phyloP scores from a whole-genome alignment of 2,113 vertebrate genomes.

The Plectropomus leopardus region DNA sequence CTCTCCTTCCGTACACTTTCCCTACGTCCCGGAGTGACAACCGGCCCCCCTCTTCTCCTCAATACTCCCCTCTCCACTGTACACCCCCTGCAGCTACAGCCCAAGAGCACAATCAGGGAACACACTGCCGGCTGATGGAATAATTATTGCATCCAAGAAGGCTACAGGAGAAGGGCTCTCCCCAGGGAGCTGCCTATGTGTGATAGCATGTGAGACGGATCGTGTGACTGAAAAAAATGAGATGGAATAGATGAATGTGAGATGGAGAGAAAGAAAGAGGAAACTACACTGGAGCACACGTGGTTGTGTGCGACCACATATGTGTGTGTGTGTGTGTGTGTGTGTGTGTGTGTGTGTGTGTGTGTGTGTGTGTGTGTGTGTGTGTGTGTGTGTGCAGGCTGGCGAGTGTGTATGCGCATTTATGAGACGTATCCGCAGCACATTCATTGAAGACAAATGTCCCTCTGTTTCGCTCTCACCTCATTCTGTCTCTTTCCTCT shows the following conservation, averaged over 20 bases:
- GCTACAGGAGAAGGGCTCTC: slow-evolving; percentile 80
- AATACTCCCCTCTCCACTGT: slow-evolving; percentile 62
- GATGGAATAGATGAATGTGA: slow-evolving; percentile 77
- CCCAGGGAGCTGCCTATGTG: slow-evolving; percentile 81
- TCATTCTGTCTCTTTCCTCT: slow-evolving; percentile 53
- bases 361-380: slow-evolving; percentile 34
- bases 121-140: slow-evolving; percentile 90
- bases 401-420: slow-evolving; percentile 48
- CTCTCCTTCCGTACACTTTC: slow-evolving; percentile 13
- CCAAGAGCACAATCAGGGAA: slow-evolving; percentile 89
- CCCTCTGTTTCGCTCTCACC: slow-evolving; percentile 38
- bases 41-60: slow-evolving; percentile 52
- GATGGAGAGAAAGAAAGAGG: slow-evolving; percentile 60
- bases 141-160: slow-evolving; percentile 90
- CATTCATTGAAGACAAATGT: slow-evolving; percentile 63
- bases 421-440: slow-evolving; percentile 57
- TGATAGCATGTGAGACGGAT: slow-evolving; percentile 79
- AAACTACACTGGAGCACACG: slow-evolving; percentile 51
- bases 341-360: slow-evolving; percentile 38
- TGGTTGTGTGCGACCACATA: slow-evolving; percentile 45
- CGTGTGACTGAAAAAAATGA: slow-evolving; percentile 64
- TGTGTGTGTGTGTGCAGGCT: slow-evolving; percentile 10
- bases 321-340: slow-evolving; percentile 32
- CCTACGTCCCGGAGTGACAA: slow-evolving; percentile 83
- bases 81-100: slow-evolving; percentile 85